Evolutionary conservation across 2,888 invertebrate species (phyloP).

Genomic region (Fragum whitleyi): DNA sequence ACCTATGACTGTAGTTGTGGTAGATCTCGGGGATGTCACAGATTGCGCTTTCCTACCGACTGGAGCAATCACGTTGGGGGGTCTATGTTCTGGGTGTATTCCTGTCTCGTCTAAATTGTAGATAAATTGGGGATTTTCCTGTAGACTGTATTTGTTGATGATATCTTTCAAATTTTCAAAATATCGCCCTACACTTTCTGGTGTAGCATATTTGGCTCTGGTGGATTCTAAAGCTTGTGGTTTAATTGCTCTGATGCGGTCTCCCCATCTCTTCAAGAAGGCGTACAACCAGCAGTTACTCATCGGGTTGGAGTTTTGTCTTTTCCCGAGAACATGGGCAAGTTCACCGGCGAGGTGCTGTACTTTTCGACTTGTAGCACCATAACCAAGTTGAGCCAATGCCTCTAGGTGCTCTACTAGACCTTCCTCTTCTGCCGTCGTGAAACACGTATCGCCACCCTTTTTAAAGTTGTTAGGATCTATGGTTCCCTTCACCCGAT

Average conservation of each 20-base stretch:
- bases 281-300: too few relatives aligned
- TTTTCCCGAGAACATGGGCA: too few relatives aligned
- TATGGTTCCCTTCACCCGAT: too few relatives aligned
- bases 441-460: too few relatives aligned
- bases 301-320: too few relatives aligned
- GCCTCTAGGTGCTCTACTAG: too few relatives aligned
- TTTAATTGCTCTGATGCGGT: not conserved
- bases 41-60: not conserved
- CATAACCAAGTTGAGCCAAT: too few relatives aligned
- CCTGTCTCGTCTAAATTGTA: slow-evolving; percentile 42
- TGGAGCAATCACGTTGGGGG: slow-evolving; percentile 12
- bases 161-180: slow-evolving; percentile 31
- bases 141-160: slow-evolving; percentile 16
- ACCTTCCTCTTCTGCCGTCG: too few relatives aligned
- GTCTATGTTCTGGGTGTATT: slow-evolving; percentile 34
- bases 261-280: slow-evolving; percentile 24
- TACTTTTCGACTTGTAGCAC: too few relatives aligned
- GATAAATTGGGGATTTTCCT: slow-evolving; percentile 34
- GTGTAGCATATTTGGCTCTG: slow-evolving; percentile 2
- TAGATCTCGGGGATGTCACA: not conserved
- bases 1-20: not conserved
- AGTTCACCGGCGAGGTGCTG: too few relatives aligned
- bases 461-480: too few relatives aligned
- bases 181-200: not conserved
- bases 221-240: slow-evolving; percentile 7